phyloP scores from a whole-genome alignment of 2,113 vertebrate genomes.

The Passer montanus region DNA sequence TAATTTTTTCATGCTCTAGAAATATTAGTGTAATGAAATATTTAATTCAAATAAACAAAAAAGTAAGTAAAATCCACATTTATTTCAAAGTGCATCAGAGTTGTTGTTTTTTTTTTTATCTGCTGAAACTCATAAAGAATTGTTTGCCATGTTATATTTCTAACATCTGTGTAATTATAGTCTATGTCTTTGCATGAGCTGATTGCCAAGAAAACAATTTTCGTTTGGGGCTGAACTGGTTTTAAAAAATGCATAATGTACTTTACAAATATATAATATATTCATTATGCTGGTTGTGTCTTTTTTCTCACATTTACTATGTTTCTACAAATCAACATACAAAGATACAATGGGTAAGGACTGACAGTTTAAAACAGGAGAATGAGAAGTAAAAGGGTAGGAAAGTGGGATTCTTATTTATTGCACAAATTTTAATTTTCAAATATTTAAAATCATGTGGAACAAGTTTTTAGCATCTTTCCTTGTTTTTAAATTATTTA shows the following conservation, averaged over 20 bases:
- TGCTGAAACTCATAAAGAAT: not conserved
- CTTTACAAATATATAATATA: not conserved
- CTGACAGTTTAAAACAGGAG: not conserved
- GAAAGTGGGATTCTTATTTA: not conserved
- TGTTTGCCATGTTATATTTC: not conserved
- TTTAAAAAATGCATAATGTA: not conserved
- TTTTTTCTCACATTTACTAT: not conserved
- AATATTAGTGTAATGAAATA: not conserved
- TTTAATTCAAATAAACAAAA: not conserved
- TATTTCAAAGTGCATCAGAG: not conserved
- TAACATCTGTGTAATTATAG: not conserved
- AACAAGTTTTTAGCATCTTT: not conserved
- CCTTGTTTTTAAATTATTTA: not conserved
- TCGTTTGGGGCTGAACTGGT: not conserved
- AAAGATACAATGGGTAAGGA: not conserved
- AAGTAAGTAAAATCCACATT: not conserved
- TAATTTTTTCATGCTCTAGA: not conserved
- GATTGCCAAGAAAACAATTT: not conserved
- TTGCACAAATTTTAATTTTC: not conserved
- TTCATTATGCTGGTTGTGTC: not conserved
- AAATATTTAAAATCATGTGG: not conserved
- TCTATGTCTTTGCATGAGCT: not conserved
- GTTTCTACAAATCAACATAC: not conserved
- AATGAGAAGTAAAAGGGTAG: not conserved
- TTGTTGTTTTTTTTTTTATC: not conserved